A percentile compares a stretch with the other conserved stretches of the same genome.
Evolutionary conservation across 2,797 vertebrate species (phyloP).

Genomic region (Streptopelia turtur): DNA sequence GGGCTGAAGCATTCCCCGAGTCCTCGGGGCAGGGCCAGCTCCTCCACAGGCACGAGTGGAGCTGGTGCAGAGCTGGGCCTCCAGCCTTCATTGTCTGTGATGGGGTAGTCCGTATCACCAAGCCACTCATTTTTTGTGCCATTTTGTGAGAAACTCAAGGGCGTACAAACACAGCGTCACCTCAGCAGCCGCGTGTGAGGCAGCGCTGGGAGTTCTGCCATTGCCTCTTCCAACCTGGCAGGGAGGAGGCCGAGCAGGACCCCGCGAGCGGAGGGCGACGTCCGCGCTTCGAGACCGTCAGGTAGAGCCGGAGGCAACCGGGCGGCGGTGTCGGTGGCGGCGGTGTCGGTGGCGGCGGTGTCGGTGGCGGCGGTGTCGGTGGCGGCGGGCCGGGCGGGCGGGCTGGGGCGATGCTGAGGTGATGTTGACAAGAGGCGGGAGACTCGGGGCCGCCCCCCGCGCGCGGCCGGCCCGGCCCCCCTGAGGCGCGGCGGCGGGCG

Average conservation of each 20-base stretch:
- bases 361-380: too few species aligned
- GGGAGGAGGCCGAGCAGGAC: neutral
- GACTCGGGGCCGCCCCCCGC: neutral
- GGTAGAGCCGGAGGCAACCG: neutral
- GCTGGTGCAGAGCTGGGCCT: neutral
- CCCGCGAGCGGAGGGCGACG: neutral
- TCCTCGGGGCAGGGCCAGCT: neutral
- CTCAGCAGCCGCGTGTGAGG: neutral
- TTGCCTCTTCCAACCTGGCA: neutral
- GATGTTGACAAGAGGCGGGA: neutral
- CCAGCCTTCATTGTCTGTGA: neutral
- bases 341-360: too few species aligned
- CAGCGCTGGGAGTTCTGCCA: neutral
- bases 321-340: too few species aligned
- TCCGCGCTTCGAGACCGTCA: neutral
- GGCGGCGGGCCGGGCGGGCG: neutral
- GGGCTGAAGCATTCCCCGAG: neutral
- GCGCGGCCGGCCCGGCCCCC: neutral
- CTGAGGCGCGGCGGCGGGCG: neutral
- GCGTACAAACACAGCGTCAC: neutral
- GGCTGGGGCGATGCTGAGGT: neutral
- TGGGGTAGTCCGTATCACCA: neutral
- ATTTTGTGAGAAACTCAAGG: neutral
- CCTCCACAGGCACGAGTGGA: rapidly evolving
- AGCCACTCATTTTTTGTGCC: neutral